Evolutionary conservation across 2,797 vertebrate species (phyloP), one percentile per base, ranked within the genome.

Genomic region (Remorina albescens): DNA sequence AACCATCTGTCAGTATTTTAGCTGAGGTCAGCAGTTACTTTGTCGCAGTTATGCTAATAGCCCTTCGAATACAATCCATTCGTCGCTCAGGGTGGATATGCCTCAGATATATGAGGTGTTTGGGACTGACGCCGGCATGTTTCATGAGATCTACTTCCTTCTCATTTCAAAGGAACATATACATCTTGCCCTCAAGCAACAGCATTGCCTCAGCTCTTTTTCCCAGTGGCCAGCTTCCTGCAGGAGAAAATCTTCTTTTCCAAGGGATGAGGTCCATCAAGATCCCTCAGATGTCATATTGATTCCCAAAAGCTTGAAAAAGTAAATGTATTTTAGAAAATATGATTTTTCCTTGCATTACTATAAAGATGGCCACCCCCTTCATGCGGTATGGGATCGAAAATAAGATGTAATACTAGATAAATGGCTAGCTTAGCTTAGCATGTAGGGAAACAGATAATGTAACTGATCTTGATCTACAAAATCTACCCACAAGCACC

Each of bases 1-100:
- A 90, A 4, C 81, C 80, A 79, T 88, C 67, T 32, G 54, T 89
- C 86, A 80, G 72, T 64, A 64, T 86, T 91, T 84, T 56, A 66
- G 78, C 84, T 7, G 37, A 39, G 66, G 88, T 92, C 88, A 91
- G 91, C 91, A 90, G 84, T 84, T 73, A 36, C 69, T 67, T 76
- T 76, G 11, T 42, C 51, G 62, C 18, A 0, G 39, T 83, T 84
- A 89, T 83, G 87, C 82, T 89, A 90, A 91, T 89, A n/a, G 49
- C 2, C 57, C 30, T 34, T 19, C 26, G n/a, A 73, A 44, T 39
- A 13, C 12, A 46, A 39, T 55, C 69, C 67, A 74, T 85, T 83
- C 23, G 19, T 86, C 80, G 67, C 68, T 25, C 25, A 53, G 55
- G 9, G 1, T 26, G 42, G 26, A 12, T 36, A 53, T 37, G 50